These are phyloP conservation scores for Pachycephala philippinensis DNA, from an alignment of 2,113 vertebrate species.

Conservation along the genomic window DNA sequence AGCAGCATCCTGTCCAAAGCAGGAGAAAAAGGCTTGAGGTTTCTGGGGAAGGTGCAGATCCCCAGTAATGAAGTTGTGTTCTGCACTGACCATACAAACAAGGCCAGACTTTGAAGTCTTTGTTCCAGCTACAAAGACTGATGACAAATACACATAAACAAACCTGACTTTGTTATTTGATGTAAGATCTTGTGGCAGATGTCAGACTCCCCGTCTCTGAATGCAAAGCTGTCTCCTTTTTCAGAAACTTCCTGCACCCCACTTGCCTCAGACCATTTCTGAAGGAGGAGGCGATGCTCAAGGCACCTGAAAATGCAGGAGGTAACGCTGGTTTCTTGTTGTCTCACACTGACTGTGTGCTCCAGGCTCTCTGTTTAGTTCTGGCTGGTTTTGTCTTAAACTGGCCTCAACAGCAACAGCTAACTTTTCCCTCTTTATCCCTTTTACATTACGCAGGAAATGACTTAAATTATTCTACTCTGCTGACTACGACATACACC, in stretches of 20 bases:
- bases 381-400: neutral
- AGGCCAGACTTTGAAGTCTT: neutral
- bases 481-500: neutral
- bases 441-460: neutral
- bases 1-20: neutral
- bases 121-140: neutral
- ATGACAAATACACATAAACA: neutral
- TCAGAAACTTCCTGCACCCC: neutral
- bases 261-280: neutral
- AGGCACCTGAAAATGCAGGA: neutral
- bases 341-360: neutral
- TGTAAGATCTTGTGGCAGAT: neutral
- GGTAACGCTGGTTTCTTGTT: accelerated
- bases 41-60: neutral
- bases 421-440: neutral
- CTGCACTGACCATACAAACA: neutral
- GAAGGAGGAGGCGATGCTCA: neutral
- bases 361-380: neutral
- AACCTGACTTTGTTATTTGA: neutral
- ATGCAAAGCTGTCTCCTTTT: neutral
- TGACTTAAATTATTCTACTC: neutral
- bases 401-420: neutral
- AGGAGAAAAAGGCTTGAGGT: neutral
- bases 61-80: neutral
- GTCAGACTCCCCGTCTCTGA: neutral